These are phyloP conservation scores for Trachops cirrhosus DNA, from an alignment of 2,797 vertebrate genomes.

Conservation along the genomic window DNA sequence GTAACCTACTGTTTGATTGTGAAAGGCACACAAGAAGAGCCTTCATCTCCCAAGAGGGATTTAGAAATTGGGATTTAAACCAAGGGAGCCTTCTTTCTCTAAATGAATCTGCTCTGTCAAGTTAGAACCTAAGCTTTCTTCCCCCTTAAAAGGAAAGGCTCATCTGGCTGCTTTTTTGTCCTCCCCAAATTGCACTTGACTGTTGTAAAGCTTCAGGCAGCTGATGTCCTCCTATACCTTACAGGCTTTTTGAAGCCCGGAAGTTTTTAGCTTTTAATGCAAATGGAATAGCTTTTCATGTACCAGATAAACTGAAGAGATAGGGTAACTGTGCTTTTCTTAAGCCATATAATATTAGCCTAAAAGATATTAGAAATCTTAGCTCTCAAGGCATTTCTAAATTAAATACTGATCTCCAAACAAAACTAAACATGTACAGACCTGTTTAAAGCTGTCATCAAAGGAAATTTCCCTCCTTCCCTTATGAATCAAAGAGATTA, in stretches of 20 bases:
- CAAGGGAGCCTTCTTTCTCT: constrained; percentile 59
- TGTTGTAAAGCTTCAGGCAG: constrained; percentile 66
- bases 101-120: constrained; percentile 62
- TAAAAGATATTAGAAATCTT: constrained; percentile 59
- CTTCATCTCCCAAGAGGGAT: constrained; percentile 68
- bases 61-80: constrained; percentile 58
- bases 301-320: constrained; percentile 62
- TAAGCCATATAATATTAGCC: constrained; percentile 50
- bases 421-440: constrained; percentile 10
- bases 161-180: constrained; percentile 69
- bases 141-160: constrained; percentile 72
- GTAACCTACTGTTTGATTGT: constrained; percentile 68
- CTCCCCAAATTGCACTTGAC: constrained; percentile 58
- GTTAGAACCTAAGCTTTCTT: constrained; percentile 43
- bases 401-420: constrained; percentile 56
- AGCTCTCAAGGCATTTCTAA: constrained; percentile 54
- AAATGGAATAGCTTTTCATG: constrained; percentile 73
- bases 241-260: neutral
- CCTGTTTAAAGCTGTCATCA: neutral
- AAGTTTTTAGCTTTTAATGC: constrained; percentile 68
- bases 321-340: constrained; percentile 8
- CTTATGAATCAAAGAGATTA: neutral
- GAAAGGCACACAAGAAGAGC: constrained; percentile 71
- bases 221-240: constrained; percentile 10
- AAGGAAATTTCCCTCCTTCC: constrained; percentile 46